These are phyloP conservation scores for Urophycis tenuis DNA, from an alignment of 2,797 vertebrate species.

Conservation along the genomic window DNA sequence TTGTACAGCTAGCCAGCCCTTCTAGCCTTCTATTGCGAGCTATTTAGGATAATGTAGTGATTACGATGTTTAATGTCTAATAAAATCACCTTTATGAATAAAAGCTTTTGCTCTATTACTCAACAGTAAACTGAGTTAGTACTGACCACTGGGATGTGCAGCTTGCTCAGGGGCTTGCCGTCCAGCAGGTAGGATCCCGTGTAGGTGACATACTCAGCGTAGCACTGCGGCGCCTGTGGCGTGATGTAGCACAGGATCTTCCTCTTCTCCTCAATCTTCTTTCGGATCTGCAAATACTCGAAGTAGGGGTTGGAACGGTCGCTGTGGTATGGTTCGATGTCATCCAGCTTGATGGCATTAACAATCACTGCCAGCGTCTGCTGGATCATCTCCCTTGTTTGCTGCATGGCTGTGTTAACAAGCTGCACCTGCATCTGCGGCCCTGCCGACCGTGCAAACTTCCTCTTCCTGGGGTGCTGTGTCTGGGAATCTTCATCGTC, in stretches of 20 bases:
- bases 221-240: constrained; percentile 96
- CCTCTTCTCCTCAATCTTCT: constrained; percentile 97
- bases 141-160: constrained; percentile 98
- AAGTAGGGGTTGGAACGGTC: constrained; percentile 98
- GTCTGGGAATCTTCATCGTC: constrained; percentile 93
- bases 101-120: not conserved
- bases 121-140: not conserved
- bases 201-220: constrained; percentile 97
- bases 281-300: constrained; percentile 97
- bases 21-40: not conserved
- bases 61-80: not conserved
- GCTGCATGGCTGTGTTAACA: constrained; percentile 90
- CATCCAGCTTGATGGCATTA: constrained; percentile 96
- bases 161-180: constrained; percentile 96
- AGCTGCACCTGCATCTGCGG: constrained; percentile 84
- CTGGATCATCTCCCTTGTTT: constrained; percentile 97
- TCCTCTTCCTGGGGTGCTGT: constrained; percentile 93
- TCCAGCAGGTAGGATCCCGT: constrained; percentile 97
- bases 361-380: constrained; percentile 96
- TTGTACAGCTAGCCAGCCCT: not conserved
- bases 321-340: constrained; percentile 97
- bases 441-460: constrained; percentile 83
- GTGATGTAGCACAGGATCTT: constrained; percentile 98
- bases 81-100: not conserved
- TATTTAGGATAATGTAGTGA: not conserved